Base-by-base conservation (phyloP, 2,797 vertebrate species). In the Columba guinea region DNA sequence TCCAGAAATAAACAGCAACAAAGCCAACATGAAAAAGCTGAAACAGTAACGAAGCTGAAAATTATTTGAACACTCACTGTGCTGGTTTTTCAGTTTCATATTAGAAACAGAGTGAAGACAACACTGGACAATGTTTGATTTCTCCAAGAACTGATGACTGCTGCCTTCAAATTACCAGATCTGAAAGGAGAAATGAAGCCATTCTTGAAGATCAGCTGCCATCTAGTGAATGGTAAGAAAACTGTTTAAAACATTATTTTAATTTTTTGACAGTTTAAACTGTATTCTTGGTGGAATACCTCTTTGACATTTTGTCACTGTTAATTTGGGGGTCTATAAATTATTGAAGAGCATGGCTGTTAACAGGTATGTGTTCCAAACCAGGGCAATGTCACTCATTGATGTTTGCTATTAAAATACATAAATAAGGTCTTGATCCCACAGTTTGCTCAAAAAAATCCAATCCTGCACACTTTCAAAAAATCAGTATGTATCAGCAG, bases 201-300 rank as follows among this genome's bases (percentile, higher is more conserved):
- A 96, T 97, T 94, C 63, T 39, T 97, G 94, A 94, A 90, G 76
- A 94, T 91, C 74, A 96, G 86, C 82, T 96, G 97, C 97, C 97
- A 97, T 93, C 97, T 97, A 96, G 96, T 86, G 97, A 94, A 35
- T 5, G 7, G 30, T 52, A 82, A 84, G 53, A 84, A 88, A 89
- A 95, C 9, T 62, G 81, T 84, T 76, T 53, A 70, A 83, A 93
- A 68, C 5, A 8, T 39, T 23, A 13, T 48, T 58, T 23, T 30
- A 0, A 12, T 4, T 52, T 39, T 78, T 63, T 37, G 14, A 39
- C 37, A 39, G 32, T 67, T 90, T 67, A 55, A 95, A 51, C 23
- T 16, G 70, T 44, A 67, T 86, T 93, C 13, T 69, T 64, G 17
- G 8, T 32, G 32, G 49, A 82, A 55, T 24, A 68, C 9, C 10